Evolutionary conservation across 2,888 invertebrate genomes (phyloP).

Genomic region (Epinotia nisella): DNA sequence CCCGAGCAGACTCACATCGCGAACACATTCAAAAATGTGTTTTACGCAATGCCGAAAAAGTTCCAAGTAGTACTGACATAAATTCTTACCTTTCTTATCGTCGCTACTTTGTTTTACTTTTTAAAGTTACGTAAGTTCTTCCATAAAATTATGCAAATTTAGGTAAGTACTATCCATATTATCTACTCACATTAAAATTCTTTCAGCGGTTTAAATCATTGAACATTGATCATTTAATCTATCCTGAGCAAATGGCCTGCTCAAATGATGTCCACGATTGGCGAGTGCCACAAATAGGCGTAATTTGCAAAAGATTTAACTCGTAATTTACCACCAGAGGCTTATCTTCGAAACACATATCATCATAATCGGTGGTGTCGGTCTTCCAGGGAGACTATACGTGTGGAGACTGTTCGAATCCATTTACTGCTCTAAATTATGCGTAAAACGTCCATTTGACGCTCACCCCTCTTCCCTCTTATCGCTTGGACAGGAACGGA

Average conservation of each 20-base stretch:
- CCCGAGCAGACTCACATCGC: slow-evolving; percentile 12
- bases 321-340: slow-evolving; percentile 25
- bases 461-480: slow-evolving; percentile 84
- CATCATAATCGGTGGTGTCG: slow-evolving; percentile 41
- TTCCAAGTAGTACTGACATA: slow-evolving; percentile 28
- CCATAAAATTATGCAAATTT: slow-evolving; percentile 43
- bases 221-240: neutral
- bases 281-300: neutral
- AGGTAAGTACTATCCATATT: slow-evolving; percentile 31
- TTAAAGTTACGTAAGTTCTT: slow-evolving; percentile 42
- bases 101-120: slow-evolving; percentile 39
- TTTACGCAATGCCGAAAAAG: slow-evolving; percentile 32
- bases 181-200: slow-evolving; percentile 27
- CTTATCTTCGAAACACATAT: slow-evolving; percentile 39
- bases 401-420: slow-evolving; percentile 83
- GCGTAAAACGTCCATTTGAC: slow-evolving; percentile 86
- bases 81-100: slow-evolving; percentile 40
- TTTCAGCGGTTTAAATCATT: slow-evolving; percentile 5
- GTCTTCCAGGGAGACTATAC: slow-evolving; percentile 47
- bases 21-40: slow-evolving; percentile 30
- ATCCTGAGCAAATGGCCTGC: neutral
- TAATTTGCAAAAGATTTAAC: slow-evolving; percentile 21
- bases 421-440: slow-evolving; percentile 86
- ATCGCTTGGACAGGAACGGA: slow-evolving; percentile 83
- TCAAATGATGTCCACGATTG: neutral